Conservation (phyloP, 2,113 vertebrate genomes). For the Ammodytes dubius region DNA sequence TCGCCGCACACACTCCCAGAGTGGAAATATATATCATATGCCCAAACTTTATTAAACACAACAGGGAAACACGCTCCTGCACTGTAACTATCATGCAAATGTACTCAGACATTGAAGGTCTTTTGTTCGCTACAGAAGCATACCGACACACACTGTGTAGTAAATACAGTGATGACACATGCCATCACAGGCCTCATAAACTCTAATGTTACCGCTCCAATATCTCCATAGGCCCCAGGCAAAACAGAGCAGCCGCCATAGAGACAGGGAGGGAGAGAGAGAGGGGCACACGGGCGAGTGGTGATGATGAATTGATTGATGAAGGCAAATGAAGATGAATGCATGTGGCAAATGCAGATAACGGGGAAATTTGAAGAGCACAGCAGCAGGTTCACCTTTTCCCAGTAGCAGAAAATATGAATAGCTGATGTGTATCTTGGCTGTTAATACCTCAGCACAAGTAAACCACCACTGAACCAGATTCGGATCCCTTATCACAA, state of each 20-base stretch:
- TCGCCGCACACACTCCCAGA: no score
- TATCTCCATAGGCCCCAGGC: constrained; percentile 57
- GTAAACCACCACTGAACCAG: constrained; percentile 64
- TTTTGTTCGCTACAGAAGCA: constrained; percentile 31
- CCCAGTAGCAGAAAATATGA: constrained; percentile 56
- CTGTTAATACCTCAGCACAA: constrained; percentile 70
- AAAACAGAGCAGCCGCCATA: constrained; percentile 29
- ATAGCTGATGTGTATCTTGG: constrained; percentile 72
- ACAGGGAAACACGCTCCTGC: constrained; percentile 36
- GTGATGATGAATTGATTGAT: constrained; percentile 81
- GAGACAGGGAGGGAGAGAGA: constrained; percentile 37
- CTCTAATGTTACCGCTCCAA: constrained; percentile 65
- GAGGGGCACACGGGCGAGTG: constrained; percentile 28
- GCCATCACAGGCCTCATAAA: constrained; percentile 81
- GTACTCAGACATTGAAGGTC: constrained; percentile 18
- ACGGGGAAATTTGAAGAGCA: constrained; percentile 70
- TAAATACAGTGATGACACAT: constrained; percentile 69
- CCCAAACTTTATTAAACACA: constrained; percentile 46
- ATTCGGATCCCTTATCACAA: constrained; percentile 62
- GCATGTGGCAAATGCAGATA: constrained; percentile 76
- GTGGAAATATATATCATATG: constrained; percentile 12
- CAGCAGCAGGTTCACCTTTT: constrained; percentile 59
- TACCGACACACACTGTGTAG: constrained; percentile 45
- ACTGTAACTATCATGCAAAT: constrained; percentile 39
- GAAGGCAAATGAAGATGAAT: constrained; percentile 81